Percentiles rank a stretch among this genome's conserved stretches.
Conservation (phyloP, 2,888 invertebrate genomes). For the Spatulosminthurus flaviceps region DNA sequence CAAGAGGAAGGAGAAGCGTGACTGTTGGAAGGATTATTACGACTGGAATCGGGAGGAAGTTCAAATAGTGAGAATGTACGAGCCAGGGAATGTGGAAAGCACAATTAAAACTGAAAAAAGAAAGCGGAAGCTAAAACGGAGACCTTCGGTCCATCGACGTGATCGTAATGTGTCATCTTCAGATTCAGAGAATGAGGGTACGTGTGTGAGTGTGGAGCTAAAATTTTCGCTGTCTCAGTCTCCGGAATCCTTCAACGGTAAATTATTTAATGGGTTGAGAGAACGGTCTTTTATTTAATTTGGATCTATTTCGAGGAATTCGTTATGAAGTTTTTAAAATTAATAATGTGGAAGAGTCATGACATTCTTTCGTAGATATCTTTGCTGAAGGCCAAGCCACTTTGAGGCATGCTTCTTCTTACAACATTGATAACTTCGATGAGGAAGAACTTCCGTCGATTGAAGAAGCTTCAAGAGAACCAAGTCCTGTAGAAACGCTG, state of each 20-base stretch:
- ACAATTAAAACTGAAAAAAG: background rate
- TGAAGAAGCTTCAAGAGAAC: background rate
- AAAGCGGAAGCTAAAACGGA: background rate
- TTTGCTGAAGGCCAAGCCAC: slow-evolving; percentile 24
- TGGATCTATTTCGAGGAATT: background rate
- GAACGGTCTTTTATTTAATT: too few relatives aligned
- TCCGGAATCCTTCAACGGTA: slow-evolving; percentile 4
- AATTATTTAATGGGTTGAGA: background rate
- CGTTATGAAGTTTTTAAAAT: background rate
- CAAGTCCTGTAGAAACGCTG: background rate
- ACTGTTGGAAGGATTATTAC: too few relatives aligned
- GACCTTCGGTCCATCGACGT: too few relatives aligned
- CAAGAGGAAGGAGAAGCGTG: too few relatives aligned
- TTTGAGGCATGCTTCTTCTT: background rate
- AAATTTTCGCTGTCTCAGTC: slow-evolving; percentile 23
- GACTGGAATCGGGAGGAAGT: too few relatives aligned
- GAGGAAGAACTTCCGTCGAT: slow-evolving; percentile 20
- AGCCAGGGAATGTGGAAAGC: too few relatives aligned
- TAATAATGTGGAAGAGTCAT: background rate
- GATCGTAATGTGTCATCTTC: background rate
- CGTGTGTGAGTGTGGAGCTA: background rate
- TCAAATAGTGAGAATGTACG: too few relatives aligned
- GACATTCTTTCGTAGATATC: background rate
- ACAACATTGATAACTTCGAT: background rate
- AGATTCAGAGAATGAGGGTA: background rate